Conservation (phyloP, 2,113 vertebrate genomes). For the Rhinoderma darwinii region DNA sequence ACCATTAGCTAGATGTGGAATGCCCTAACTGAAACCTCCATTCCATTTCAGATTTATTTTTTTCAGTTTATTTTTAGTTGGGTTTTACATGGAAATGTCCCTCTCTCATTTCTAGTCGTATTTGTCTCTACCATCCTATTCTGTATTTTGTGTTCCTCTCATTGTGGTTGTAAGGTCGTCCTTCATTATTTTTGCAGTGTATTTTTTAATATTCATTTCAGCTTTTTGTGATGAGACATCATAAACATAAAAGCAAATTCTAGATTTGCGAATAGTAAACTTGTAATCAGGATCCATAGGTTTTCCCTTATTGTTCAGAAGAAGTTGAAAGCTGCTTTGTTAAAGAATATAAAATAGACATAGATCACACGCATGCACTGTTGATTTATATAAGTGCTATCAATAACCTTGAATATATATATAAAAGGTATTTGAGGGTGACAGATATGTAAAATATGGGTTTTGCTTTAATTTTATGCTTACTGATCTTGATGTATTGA, state of each 20-base stretch:
- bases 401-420: background rate
- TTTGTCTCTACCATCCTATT: background rate
- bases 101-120: background rate
- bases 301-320: background rate
- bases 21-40: constrained; percentile 80
- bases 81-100: constrained; percentile 3
- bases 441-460: background rate
- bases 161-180: constrained; percentile 22
- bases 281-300: constrained; percentile 61
- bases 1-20: constrained; percentile 90
- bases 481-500: background rate
- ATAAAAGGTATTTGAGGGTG: background rate
- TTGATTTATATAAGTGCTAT: constrained; percentile 22
- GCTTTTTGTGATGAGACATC: constrained; percentile 62
- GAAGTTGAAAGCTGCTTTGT: background rate
- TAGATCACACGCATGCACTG: background rate
- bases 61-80: constrained; percentile 56
- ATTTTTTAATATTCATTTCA: constrained; percentile 70
- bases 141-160: background rate
- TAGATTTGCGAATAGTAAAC: constrained; percentile 46
- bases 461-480: background rate
- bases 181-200: background rate
- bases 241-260: background rate
- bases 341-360: background rate
- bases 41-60: constrained; percentile 77